Evolutionary conservation across 2,797 vertebrate genomes (phyloP).

Genomic region (Aldrovandia affinis): DNA sequence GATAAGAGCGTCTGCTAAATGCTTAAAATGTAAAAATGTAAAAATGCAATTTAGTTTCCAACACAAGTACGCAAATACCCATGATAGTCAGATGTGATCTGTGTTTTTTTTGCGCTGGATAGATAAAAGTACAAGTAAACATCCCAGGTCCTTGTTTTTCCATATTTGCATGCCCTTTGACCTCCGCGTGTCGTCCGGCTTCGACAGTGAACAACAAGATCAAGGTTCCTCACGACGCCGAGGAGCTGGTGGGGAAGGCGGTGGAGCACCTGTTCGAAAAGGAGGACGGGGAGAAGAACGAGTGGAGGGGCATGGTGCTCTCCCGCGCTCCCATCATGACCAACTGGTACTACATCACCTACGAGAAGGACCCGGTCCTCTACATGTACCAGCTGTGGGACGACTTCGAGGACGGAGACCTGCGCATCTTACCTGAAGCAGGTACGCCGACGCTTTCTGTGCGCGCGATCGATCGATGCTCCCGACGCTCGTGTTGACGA

Average conservation of each 20-base stretch:
- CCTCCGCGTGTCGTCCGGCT: not conserved
- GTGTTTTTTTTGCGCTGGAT: not conserved
- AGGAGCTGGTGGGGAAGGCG: conserved; percentile 80
- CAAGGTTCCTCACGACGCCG: conserved; percentile 76
- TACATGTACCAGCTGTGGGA: conserved; percentile 87
- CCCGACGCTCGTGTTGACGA: too few relatives aligned
- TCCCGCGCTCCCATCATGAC: conserved; percentile 84
- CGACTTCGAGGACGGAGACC: conserved; percentile 81
- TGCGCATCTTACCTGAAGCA: conserved; percentile 80
- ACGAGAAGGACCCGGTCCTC: conserved; percentile 83
- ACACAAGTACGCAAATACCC: too few relatives aligned
- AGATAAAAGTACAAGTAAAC: not conserved
- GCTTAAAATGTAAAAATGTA: too few relatives aligned
- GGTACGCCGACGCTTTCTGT: conserved; percentile 53
- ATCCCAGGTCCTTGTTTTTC: not conserved
- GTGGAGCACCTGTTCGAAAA: conserved; percentile 84
- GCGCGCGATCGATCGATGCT: too few relatives aligned
- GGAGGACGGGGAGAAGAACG: conserved; percentile 81
- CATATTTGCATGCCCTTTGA: not conserved
- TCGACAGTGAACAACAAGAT: conserved; percentile 73
- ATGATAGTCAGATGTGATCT: not conserved
- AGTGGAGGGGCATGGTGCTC: conserved; percentile 84
- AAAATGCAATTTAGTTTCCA: too few relatives aligned
- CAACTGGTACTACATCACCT: conserved; percentile 86
- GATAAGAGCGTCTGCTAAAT: too few relatives aligned